A percentile compares a stretch with the other conserved stretches of the same genome.
Conservation (phyloP, 2,888 invertebrate species). For the Entomobrya multifasciata region DNA sequence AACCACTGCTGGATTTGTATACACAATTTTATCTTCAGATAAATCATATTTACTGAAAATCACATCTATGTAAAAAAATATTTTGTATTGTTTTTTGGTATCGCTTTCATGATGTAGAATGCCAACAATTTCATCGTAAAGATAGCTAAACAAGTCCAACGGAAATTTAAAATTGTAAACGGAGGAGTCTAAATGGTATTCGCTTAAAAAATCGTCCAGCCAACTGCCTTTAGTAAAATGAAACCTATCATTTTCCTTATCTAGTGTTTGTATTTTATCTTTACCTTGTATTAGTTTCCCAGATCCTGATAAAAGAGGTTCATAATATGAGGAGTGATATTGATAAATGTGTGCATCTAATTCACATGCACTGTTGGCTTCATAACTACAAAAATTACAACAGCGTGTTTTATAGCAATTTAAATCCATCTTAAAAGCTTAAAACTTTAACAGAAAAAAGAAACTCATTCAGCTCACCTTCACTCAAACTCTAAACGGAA, state of each 20-base stretch:
- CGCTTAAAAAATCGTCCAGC: neutral
- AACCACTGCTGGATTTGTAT: neutral
- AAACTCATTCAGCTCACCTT: no score
- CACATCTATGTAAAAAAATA: conserved; percentile 20
- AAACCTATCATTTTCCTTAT: neutral
- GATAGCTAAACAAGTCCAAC: neutral
- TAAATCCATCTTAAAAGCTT: no score
- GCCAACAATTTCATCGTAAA: neutral
- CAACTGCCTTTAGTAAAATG: neutral
- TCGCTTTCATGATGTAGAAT: neutral
- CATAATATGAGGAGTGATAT: neutral
- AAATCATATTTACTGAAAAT: neutral
- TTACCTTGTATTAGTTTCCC: neutral
- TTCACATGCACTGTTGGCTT: neutral
- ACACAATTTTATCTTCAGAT: neutral
- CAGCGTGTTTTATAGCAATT: no score
- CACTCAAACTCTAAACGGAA: no score
- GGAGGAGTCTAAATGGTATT: neutral
- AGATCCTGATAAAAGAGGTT: neutral
- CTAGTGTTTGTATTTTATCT: neutral
- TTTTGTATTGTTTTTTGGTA: neutral
- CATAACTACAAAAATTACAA: neutral
- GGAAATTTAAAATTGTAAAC: neutral
- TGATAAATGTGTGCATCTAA: neutral
- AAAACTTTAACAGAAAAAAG: no score